Conservation (phyloP, 2,797 vertebrate species). For the Centroberyx gerrardi region DNA sequence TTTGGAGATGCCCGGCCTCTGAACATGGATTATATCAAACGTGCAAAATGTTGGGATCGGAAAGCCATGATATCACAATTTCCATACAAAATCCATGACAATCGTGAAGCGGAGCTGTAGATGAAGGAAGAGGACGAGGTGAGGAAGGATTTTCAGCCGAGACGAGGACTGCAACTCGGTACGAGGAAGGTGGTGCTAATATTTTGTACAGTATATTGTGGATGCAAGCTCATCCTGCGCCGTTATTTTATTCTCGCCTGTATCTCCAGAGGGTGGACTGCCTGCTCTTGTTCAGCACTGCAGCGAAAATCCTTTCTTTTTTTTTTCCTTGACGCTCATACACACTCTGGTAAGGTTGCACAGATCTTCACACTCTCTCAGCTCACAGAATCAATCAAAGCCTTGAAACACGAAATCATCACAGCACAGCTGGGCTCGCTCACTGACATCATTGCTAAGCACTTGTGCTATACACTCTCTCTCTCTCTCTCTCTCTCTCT, state of each 20-base stretch:
- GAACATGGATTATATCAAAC: no score
- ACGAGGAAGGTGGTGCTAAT: no score
- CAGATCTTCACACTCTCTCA: slow-evolving; percentile 66
- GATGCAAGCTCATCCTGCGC: not conserved
- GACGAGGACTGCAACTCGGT: not conserved
- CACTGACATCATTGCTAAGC: slow-evolving; percentile 47
- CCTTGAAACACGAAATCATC: slow-evolving; percentile 49
- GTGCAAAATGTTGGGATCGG: no score
- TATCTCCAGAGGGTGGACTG: slow-evolving; percentile 5
- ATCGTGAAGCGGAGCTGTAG: not conserved
- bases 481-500: not conserved
- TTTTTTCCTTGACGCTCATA: slow-evolving; percentile 8
- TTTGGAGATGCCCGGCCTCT: no score
- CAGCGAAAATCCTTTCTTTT: slow-evolving; percentile 5
- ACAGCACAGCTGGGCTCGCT: slow-evolving; percentile 61
- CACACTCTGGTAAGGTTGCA: slow-evolving; percentile 31
- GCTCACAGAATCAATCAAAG: slow-evolving; percentile 49
- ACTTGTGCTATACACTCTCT: slow-evolving; percentile 12
- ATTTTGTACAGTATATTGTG: not conserved
- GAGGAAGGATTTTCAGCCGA: not conserved
- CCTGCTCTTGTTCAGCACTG: slow-evolving; percentile 8
- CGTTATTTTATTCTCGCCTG: not conserved
- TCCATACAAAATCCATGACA: no score
- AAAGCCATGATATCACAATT: no score
- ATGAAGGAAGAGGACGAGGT: not conserved